Conservation (phyloP, 2,113 vertebrate genomes). For the Tragelaphus buxtoni region DNA sequence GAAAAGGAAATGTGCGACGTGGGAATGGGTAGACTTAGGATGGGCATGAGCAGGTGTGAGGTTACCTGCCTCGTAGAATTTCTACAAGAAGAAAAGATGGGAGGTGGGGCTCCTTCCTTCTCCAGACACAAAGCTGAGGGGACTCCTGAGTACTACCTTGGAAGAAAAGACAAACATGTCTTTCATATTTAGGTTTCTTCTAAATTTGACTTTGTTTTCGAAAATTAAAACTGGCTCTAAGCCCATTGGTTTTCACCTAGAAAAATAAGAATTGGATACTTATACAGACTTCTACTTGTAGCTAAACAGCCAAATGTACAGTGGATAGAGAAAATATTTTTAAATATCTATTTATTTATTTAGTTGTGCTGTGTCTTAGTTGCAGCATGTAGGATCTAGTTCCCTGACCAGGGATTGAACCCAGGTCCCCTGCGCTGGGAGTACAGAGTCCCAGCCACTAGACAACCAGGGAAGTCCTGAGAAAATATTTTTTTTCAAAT, state of each 20-base stretch:
- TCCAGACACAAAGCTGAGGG: background rate
- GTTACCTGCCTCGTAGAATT: background rate
- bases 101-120: background rate
- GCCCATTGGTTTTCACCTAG: background rate
- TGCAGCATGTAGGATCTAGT: background rate
- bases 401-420: background rate
- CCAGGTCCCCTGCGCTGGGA: accelerated
- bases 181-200: background rate
- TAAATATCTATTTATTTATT: background rate
- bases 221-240: background rate
- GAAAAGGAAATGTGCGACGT: background rate
- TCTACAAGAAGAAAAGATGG: background rate
- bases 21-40: background rate
- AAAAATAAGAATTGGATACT: background rate
- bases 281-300: background rate
- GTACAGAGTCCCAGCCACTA: background rate
- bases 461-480: background rate
- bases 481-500: background rate
- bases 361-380: background rate
- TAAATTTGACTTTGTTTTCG: background rate
- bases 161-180: background rate
- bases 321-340: background rate
- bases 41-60: background rate
- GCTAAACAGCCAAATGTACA: background rate
- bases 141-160: background rate